Evolutionary conservation across 2,888 invertebrate genomes (phyloP), one percentile per base, ranked within the genome.

Genomic region (Sphaerophoria rueppellii): DNA sequence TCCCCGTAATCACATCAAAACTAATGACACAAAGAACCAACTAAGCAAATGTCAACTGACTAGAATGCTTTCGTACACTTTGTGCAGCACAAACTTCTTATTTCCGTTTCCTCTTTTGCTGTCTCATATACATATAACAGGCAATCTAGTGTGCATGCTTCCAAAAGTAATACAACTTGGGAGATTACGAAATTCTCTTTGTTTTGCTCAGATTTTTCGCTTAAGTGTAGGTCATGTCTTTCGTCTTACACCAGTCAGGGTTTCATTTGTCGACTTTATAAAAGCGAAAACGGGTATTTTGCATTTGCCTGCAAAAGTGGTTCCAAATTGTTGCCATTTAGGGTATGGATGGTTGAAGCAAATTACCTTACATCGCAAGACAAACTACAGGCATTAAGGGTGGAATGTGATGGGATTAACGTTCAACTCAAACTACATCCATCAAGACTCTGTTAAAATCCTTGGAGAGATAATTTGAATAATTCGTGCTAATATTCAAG

Each of bases 1-100:
- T 78, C 57, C 70, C 24, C 24, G 24, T 78, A 82, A 82, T 82
- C 78, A 82, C 82, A 82, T 82, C 78, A 58, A 70, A 82, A 78
- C 77, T 82, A 82, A 78, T 78, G 78, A 82, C 73, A 82, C 73
- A 78, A 74, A 74, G 78, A 82, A 70, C 77, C 73, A 74, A 78
- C 73, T 78, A 77, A 78, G 78, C 73, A 74, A 78, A 78, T 74
- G 82, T 82, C 82, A 78, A 74, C 73, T 40, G 46, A 74, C 73
- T 67, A 57, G 57, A 77, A 77, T 76, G 50, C 60, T 72, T 65
- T 5, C 4, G 9, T 43, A 24, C 16, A 32, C 34, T 63, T 54
- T 77, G 57, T 75, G 52, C 50, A 63, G 75, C 60, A 55, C 67
- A 82, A 69, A 55, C 69, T 82, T 50, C 48, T 61, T 63, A 73